Evolutionary conservation across 2,113 vertebrate species (phyloP).

Genomic region (Perca flavescens): DNA sequence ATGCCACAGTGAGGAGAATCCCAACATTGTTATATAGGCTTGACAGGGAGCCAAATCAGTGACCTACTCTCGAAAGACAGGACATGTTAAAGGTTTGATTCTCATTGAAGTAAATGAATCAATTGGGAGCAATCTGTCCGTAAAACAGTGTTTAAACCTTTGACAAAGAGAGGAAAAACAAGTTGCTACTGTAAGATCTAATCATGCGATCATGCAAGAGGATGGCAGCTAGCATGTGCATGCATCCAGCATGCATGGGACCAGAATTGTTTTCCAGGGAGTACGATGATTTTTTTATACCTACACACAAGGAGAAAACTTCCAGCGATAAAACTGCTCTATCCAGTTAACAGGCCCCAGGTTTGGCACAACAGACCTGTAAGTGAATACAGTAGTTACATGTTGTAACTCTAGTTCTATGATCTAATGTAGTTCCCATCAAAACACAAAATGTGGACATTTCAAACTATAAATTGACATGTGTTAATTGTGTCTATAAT

Average conservation of each 20-base stretch:
- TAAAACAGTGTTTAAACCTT: constrained; percentile 56
- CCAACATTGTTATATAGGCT: constrained; percentile 53
- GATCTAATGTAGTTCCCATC: background rate
- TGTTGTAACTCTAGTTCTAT: background rate
- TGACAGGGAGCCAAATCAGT: constrained; percentile 69
- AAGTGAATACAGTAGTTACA: background rate
- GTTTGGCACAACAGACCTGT: background rate
- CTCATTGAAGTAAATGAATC: constrained; percentile 74
- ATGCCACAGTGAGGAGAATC: constrained; percentile 66
- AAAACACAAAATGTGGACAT: background rate
- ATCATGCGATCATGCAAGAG: constrained; percentile 32
- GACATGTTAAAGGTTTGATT: constrained; percentile 68
- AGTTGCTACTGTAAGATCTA: constrained; percentile 48
- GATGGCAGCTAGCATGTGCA: constrained; percentile 16
- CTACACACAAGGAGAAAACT: background rate
- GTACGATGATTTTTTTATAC: no score
- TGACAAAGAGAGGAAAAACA: constrained; percentile 61
- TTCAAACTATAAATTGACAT: background rate
- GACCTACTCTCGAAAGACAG: constrained; percentile 59
- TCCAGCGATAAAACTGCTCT: background rate
- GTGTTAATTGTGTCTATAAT: background rate
- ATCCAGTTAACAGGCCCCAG: background rate
- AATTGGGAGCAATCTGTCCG: constrained; percentile 51
- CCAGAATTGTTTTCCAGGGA: background rate
- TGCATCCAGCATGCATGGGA: constrained; percentile 3